Conservation (phyloP, 1,140 invertebrate genomes). For the Caenorhabditis elegans region DNA sequence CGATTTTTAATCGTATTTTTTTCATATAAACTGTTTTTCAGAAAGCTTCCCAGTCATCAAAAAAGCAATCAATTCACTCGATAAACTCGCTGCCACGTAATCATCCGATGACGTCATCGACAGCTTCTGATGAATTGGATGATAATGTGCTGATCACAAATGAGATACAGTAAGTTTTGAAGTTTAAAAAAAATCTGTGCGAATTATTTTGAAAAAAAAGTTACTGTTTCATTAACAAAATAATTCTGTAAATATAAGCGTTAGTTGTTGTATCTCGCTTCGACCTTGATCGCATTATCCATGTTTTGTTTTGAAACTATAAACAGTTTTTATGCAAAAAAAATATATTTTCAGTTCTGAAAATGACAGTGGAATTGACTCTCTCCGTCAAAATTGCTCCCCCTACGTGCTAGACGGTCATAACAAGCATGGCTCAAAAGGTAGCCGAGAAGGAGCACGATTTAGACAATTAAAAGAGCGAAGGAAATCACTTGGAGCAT, state of each 20-base stretch:
- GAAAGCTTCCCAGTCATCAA: not conserved
- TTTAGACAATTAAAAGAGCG: constrained; percentile 42
- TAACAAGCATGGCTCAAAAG: constrained; percentile 14
- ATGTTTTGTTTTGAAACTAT: too few species aligned
- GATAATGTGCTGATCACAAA: constrained; percentile 45
- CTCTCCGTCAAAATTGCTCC: constrained; percentile 45
- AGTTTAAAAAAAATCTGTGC: too few species aligned
- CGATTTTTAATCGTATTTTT: too few species aligned
- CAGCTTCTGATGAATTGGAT: constrained; percentile 48
- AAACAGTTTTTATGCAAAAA: not conserved
- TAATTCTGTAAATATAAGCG: too few species aligned
- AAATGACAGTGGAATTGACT: constrained; percentile 52
- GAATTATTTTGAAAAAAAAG: not conserved
- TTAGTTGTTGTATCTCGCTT: not conserved
- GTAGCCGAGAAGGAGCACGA: not conserved
- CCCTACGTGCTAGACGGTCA: constrained; percentile 38
- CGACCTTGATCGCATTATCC: too few species aligned
- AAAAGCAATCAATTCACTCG: not conserved
- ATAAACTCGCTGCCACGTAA: not conserved
- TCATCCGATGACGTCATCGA: constrained; percentile 40
- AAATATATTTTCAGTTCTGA: constrained; percentile 46
- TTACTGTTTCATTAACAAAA: too few species aligned
- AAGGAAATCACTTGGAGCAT: constrained; percentile 42
- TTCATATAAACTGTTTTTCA: not conserved
- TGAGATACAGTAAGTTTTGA: constrained; percentile 30